Percentiles rank a stretch among this genome's conserved stretches.
Evolutionary conservation across 2,888 invertebrate species (phyloP).

Genomic region (Slavum lentiscoides): DNA sequence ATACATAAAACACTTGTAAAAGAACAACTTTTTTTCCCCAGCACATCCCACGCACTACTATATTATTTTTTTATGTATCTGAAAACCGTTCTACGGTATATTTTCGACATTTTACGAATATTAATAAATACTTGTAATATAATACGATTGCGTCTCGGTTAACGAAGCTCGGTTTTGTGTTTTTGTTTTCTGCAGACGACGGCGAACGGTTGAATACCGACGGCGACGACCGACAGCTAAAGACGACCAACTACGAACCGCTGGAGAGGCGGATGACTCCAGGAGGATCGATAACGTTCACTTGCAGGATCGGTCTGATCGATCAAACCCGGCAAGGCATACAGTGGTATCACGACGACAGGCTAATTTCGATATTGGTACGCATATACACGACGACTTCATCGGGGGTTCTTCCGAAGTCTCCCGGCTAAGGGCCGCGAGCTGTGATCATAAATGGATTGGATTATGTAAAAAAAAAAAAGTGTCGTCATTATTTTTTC

Average conservation of each 20-base stretch:
- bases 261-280: slow-evolving; percentile 34
- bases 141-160: neutral
- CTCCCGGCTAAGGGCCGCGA: too few relatives aligned
- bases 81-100: too few relatives aligned
- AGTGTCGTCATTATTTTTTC: too few relatives aligned
- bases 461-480: too few relatives aligned
- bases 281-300: slow-evolving; percentile 36
- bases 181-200: slow-evolving; percentile 3
- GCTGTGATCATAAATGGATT: too few relatives aligned
- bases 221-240: neutral
- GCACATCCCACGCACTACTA: too few relatives aligned
- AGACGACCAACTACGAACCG: slow-evolving; percentile 26
- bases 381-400: neutral
- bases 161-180: neutral
- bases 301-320: slow-evolving; percentile 25
- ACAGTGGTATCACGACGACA: slow-evolving; percentile 38
- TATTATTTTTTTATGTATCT: too few relatives aligned
- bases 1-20: too few relatives aligned
- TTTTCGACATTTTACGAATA: too few relatives aligned
- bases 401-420: too few relatives aligned
- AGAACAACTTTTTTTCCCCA: too few relatives aligned
- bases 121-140: too few relatives aligned
- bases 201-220: neutral
- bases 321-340: slow-evolving; percentile 17
- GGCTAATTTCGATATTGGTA: slow-evolving; percentile 30